Percentiles rank a stretch among this genome's conserved stretches.
Evolutionary conservation across 1,140 invertebrate genomes (phyloP).

Genomic region (Wiebesia pumilae): DNA sequence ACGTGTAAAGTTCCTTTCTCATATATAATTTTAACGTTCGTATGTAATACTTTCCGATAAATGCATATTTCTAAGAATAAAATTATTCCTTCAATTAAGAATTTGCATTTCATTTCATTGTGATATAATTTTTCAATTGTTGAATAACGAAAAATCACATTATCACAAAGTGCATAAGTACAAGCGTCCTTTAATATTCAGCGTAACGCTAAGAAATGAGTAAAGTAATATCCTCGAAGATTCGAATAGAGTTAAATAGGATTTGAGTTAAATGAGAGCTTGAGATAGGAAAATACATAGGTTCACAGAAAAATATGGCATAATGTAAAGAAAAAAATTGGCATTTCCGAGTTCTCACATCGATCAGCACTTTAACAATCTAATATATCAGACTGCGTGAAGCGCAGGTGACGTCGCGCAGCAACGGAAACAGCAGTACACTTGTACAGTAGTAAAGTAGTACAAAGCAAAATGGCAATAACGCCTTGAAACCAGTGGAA

Average conservation of each 20-base stretch:
- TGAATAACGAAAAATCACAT: too few species aligned
- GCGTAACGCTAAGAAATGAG: too few species aligned
- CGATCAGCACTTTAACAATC: conserved; percentile 29
- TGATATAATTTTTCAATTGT: too few species aligned
- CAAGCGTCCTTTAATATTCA: too few species aligned
- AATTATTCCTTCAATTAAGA: too few species aligned
- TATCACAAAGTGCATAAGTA: too few species aligned
- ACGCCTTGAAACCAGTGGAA: neutral
- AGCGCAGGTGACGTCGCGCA: conserved; percentile 31
- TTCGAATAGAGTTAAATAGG: neutral
- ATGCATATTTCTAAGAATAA: too few species aligned
- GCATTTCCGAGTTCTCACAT: neutral
- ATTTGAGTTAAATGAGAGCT: neutral
- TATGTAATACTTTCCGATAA: too few species aligned
- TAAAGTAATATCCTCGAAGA: neutral
- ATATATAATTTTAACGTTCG: too few species aligned
- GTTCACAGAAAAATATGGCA: neutral
- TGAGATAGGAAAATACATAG: neutral
- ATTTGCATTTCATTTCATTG: too few species aligned
- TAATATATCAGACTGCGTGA: conserved; percentile 28
- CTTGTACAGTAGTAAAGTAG: neutral
- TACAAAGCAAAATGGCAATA: conserved; percentile 50
- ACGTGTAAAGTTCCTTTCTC: too few species aligned
- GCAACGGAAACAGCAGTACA: neutral
- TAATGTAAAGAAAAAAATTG: neutral